Conservation (phyloP, 2,113 vertebrate species). For the Equus quagga region DNA sequence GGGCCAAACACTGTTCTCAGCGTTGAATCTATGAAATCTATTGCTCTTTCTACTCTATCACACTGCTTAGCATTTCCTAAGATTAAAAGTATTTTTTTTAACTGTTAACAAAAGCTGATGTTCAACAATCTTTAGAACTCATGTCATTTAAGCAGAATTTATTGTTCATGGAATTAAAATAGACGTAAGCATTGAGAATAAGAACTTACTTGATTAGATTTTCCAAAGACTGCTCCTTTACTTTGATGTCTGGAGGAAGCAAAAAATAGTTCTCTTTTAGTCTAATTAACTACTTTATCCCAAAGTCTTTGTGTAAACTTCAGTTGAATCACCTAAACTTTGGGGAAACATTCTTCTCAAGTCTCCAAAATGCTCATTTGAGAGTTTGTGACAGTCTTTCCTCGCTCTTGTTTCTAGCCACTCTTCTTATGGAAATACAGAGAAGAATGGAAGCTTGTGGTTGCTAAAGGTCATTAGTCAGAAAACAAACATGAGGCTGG, state of each 20-base stretch:
- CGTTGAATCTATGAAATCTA: background rate
- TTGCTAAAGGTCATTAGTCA: background rate
- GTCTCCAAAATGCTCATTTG: background rate
- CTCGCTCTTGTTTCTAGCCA: background rate
- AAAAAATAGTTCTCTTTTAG: conserved; percentile 57
- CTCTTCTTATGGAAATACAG: background rate
- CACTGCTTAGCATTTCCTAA: background rate
- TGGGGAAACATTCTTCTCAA: background rate
- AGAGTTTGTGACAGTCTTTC: background rate
- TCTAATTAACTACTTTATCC: background rate
- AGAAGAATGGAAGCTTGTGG: background rate
- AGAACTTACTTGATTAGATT: conserved; percentile 96
- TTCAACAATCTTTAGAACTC: conserved; percentile 23
- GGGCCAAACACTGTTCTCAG: background rate
- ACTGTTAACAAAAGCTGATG: background rate
- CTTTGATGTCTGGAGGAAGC: conserved; percentile 93
- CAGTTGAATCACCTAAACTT: background rate
- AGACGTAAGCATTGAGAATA: background rate
- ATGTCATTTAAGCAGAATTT: conserved; percentile 29
- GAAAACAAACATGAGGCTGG: conserved; percentile 35
- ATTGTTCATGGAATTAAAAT: conserved; percentile 77
- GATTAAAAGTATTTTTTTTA: background rate
- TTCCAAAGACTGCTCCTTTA: conserved; percentile 97
- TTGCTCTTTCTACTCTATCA: background rate
- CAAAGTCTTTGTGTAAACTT: background rate